A percentile compares a stretch with the other conserved stretches of the same genome.
phyloP scores from a whole-genome alignment of 1,140 invertebrate genomes.

The Pseudomyrmex concolor region DNA sequence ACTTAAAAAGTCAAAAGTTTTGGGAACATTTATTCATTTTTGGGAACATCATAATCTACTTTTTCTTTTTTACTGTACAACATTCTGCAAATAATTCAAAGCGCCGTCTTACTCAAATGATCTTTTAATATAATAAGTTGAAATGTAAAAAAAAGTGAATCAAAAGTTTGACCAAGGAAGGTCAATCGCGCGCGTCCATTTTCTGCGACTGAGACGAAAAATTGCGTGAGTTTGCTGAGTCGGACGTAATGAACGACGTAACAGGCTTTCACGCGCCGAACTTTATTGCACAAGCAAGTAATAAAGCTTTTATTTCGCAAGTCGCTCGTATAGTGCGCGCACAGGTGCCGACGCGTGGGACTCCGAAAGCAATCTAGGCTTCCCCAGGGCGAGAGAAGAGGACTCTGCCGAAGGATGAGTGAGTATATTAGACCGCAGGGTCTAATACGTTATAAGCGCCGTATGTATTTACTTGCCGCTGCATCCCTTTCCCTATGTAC shows the following conservation, averaged over 20 bases:
- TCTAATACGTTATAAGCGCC: conserved; percentile 66
- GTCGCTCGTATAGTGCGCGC: conserved; percentile 19
- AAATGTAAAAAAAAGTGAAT: too few species aligned
- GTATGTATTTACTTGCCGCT: conserved; percentile 50
- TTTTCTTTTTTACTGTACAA: too few species aligned
- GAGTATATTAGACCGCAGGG: conserved; percentile 65
- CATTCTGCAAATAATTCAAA: too few species aligned
- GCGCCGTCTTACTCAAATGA: too few species aligned
- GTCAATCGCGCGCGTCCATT: neutral
- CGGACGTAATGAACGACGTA: conserved; percentile 43
- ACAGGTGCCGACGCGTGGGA: conserved; percentile 41
- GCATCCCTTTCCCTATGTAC: neutral
- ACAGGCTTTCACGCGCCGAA: conserved; percentile 33
- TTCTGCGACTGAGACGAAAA: neutral
- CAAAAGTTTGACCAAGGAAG: neutral
- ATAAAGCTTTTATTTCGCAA: conserved; percentile 56
- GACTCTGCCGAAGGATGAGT: conserved; percentile 28
- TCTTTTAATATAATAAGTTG: too few species aligned
- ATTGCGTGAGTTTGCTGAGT: conserved; percentile 12
- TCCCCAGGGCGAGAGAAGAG: neutral
- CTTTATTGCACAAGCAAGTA: conserved; percentile 49
- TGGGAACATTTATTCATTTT: too few species aligned
- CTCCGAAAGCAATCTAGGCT: conserved; percentile 44
- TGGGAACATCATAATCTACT: too few species aligned
- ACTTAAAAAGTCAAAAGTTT: too few species aligned